Evolutionary conservation across 2,113 vertebrate genomes (phyloP).

Genomic region (Oreochromis aureus): DNA sequence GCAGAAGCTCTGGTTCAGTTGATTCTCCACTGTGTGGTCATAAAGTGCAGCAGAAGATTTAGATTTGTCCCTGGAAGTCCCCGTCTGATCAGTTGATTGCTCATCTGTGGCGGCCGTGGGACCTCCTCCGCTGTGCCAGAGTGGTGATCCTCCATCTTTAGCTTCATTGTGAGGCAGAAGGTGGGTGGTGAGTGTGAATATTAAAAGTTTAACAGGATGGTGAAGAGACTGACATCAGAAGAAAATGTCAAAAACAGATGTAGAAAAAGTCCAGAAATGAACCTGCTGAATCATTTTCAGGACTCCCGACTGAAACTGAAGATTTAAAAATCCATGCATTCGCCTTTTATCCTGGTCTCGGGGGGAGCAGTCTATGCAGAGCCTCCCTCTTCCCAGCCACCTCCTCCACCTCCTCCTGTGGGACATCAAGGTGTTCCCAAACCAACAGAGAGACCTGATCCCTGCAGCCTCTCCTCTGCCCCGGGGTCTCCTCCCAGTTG

Average conservation of each 20-base stretch:
- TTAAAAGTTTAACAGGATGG: not conserved
- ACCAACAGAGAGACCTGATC: not conserved
- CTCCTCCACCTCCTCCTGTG: not conserved
- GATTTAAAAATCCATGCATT: too few relatives aligned
- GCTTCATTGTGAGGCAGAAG: not conserved
- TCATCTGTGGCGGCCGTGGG: not conserved
- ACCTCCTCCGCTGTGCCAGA: rapidly evolving
- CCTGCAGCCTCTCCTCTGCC: not conserved
- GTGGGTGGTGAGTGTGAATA: rapidly evolving
- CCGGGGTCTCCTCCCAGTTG: not conserved
- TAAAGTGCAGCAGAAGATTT: not conserved
- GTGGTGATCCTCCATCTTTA: not conserved
- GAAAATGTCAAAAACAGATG: not conserved
- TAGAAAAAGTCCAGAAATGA: too few relatives aligned
- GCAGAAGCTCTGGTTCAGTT: not conserved
- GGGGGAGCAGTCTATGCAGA: too few relatives aligned
- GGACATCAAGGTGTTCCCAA: not conserved
- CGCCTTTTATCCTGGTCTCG: too few relatives aligned
- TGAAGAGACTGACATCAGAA: not conserved
- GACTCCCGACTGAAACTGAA: too few relatives aligned
- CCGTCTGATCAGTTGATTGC: not conserved
- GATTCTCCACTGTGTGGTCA: not conserved
- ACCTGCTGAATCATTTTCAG: too few relatives aligned
- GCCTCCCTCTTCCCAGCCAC: too few relatives aligned
- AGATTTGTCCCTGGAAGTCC: rapidly evolving